A percentile compares a stretch with the other conserved stretches of the same genome.
Evolutionary conservation across 2,113 vertebrate genomes (phyloP).

Genomic region (Megalops atlanticus): DNA sequence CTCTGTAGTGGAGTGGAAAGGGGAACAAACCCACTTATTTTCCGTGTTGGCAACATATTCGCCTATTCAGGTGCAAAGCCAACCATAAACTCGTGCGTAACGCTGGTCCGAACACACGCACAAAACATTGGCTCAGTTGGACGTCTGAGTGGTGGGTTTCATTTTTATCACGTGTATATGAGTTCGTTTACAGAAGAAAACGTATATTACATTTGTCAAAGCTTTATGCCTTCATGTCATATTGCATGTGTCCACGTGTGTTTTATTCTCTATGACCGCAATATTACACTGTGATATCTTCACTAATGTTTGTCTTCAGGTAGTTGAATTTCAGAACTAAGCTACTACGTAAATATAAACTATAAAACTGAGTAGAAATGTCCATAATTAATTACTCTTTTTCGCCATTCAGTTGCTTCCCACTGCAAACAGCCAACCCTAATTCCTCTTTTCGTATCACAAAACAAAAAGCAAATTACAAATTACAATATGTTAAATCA

Average conservation of each 20-base stretch:
- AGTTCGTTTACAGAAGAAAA: background rate
- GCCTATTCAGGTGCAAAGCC: constrained; percentile 17
- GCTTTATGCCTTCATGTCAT: background rate
- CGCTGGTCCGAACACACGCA: background rate
- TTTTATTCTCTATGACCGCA: background rate
- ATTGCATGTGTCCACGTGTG: background rate
- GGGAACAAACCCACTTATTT: constrained; percentile 52
- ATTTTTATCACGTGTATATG: background rate
- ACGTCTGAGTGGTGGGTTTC: background rate
- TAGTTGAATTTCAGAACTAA: background rate
- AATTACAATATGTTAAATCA: background rate
- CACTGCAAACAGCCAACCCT: constrained; percentile 17
- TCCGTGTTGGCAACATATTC: constrained; percentile 21
- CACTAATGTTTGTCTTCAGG: background rate
- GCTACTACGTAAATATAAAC: background rate
- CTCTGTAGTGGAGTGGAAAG: constrained; percentile 48
- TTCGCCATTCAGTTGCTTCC: background rate
- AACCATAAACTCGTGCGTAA: background rate
- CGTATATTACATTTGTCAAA: constrained; percentile 8
- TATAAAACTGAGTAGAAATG: constrained; percentile 24
- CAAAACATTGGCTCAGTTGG: background rate
- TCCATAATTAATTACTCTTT: background rate
- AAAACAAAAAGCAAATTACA: background rate
- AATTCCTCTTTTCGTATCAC: background rate
- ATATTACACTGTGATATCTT: background rate